Conservation (phyloP, 30 jellyfish, hydroid and myxozoan species). For the Pseudorhiza aurosa region DNA sequence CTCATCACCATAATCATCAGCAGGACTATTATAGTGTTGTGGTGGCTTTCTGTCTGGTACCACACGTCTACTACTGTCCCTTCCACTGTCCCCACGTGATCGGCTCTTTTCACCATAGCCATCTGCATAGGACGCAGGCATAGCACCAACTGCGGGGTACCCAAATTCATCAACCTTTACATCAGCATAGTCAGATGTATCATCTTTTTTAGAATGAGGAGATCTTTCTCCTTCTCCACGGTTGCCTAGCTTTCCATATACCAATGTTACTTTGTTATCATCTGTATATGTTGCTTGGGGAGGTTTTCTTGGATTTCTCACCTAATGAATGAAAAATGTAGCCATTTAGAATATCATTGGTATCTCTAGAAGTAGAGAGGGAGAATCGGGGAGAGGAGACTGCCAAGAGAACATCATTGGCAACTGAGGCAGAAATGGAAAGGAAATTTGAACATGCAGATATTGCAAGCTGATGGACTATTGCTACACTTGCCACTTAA, state of each 20-base stretch:
- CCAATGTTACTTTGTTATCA: conserved; percentile 2
- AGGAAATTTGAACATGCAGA: neutral
- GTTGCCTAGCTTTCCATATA: conserved; percentile 43
- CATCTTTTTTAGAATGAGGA: neutral
- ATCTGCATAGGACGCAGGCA: conserved; percentile 37
- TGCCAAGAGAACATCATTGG: too few species aligned
- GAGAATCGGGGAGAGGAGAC: too few species aligned
- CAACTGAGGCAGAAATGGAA: neutral
- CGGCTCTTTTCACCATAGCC: conserved; percentile 55
- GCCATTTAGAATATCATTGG: too few species aligned
- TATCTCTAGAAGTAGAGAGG: too few species aligned
- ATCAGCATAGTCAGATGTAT: conserved; percentile 44
- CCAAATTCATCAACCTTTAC: conserved; percentile 41
- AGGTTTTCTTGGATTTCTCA: neutral
- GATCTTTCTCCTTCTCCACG: conserved; percentile 39
- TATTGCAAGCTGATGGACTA: too few species aligned
- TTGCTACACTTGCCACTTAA: too few species aligned
- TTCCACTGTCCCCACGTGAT: conserved; percentile 7
- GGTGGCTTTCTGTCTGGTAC: conserved; percentile 59
- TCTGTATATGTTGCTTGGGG: conserved; percentile 45
- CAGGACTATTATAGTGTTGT: conserved; percentile 37
- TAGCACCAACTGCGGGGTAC: conserved; percentile 41
- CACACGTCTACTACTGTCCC: conserved; percentile 30
- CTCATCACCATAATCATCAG: conserved; percentile 15
- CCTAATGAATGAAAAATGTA: too few species aligned